Evolutionary conservation across 2,888 invertebrate genomes (phyloP), one percentile per base, ranked within the genome.

Genomic region (Eristalinus aeneus): DNA sequence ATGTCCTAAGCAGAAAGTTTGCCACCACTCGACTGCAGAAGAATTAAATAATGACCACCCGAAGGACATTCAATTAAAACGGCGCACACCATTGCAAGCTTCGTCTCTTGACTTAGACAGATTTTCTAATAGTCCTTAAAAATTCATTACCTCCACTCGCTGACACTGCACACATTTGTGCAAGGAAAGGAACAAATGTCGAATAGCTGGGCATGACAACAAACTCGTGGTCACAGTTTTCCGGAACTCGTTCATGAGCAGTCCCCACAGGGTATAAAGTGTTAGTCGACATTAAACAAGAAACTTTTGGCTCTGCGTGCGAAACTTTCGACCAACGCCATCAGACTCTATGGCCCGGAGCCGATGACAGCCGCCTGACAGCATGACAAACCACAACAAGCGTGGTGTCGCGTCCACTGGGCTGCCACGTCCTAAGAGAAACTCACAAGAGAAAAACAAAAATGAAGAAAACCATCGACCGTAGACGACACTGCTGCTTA

Each of bases 361-460:
- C 12, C 46, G 56, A 58, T 58, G 77, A 78, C 58, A 78, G 56
- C 64, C 64, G 71, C 27, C 64, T 71, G 77, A 78, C 77, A 78
- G 39, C 11, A 56, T 78, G 77, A 78, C 64, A 71, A 56, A 78
- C 77, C 77, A 46, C 77, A 78, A 78, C 76, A 64, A 68, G 68
- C 32, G 69, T 53, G 53, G 69, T 27, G 27, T 23, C 68, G 16
- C 53, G 32, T 23, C 12, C 16, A 16, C 36, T 5, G 34, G n/a
- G 69, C 56, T 23, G 46, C 20, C 36, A 34, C 64, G 36, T 54
- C 16, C 31, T 16, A 23, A 58, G 36, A 64, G 11, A 58, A 16
- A 58, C 69, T 20, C 31, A 71, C 71, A 39, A 11, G 22, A 58
- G 5, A 36, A 71, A 39, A 31, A 46, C n/a, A n/a, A n/a, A n/a